These are phyloP conservation scores for Gymnocypris eckloni DNA, from an alignment of 2,797 vertebrate genomes.

Conservation along the genomic window DNA sequence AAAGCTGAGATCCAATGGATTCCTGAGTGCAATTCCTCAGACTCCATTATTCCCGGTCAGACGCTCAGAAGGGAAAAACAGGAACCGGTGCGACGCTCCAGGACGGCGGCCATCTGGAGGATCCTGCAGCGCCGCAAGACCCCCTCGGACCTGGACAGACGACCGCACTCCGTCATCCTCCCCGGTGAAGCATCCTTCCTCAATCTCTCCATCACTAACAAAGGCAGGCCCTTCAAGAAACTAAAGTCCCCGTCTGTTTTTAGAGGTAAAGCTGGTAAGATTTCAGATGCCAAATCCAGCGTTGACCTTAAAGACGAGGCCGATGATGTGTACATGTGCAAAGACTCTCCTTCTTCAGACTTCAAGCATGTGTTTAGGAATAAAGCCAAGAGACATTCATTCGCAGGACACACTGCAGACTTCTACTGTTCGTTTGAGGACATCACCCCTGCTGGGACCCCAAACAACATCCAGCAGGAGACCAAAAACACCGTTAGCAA, in stretches of 20 bases:
- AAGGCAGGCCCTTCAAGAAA: conserved; percentile 87
- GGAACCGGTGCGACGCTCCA: conserved; percentile 75
- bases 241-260: conserved; percentile 79
- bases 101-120: conserved; percentile 86
- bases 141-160: conserved; percentile 75
- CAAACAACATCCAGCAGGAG: conserved; percentile 73
- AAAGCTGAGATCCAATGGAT: conserved; percentile 74
- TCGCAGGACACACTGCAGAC: conserved; percentile 84
- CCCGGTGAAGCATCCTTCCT: conserved; percentile 82
- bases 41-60: conserved; percentile 62
- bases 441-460: conserved; percentile 75
- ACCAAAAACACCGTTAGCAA: conserved; percentile 68
- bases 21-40: conserved; percentile 72
- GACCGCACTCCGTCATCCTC: conserved; percentile 92
- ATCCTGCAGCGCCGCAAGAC: conserved; percentile 85
- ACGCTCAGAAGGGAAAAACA: conserved; percentile 73
- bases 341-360: conserved; percentile 77
- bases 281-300: conserved; percentile 73
- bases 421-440: conserved; percentile 89
- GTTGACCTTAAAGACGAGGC: conserved; percentile 73
- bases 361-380: conserved; percentile 76
- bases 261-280: conserved; percentile 75
- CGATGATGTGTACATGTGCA: conserved; percentile 75
- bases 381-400: conserved; percentile 87
- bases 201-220: conserved; percentile 88